Conservation (phyloP, 1,140 invertebrate species). For the Calliphora vicina region DNA sequence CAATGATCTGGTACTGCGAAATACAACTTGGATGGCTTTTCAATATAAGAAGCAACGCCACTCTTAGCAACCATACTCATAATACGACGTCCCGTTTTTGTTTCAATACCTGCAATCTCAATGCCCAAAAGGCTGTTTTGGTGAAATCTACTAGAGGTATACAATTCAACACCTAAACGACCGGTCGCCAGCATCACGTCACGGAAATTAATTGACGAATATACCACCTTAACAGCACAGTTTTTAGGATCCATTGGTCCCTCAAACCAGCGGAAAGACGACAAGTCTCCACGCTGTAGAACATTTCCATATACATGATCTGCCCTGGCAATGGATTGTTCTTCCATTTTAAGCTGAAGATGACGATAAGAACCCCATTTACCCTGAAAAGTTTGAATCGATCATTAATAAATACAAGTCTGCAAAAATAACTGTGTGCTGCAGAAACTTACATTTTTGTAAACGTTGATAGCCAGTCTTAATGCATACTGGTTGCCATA, state of each 20-base stretch:
- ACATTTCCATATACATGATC: slow-evolving; percentile 83
- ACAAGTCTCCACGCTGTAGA: slow-evolving; percentile 82
- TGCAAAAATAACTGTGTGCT: neutral
- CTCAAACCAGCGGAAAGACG: slow-evolving; percentile 84
- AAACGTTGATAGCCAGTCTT: slow-evolving; percentile 86
- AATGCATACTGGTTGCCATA: slow-evolving; percentile 73
- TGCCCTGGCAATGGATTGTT: slow-evolving; percentile 48
- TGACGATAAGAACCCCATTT: slow-evolving; percentile 86
- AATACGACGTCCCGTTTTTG: slow-evolving; percentile 69
- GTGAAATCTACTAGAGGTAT: slow-evolving; percentile 66
- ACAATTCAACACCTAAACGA: slow-evolving; percentile 72
- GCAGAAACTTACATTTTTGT: slow-evolving; percentile 66
- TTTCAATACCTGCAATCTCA: slow-evolving; percentile 74
- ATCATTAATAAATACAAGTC: neutral
- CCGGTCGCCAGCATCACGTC: slow-evolving; percentile 82
- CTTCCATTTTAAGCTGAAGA: slow-evolving; percentile 65
- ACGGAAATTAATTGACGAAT: slow-evolving; percentile 77
- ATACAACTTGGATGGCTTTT: slow-evolving; percentile 66
- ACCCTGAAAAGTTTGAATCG: slow-evolving; percentile 61
- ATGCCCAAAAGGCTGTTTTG: slow-evolving; percentile 77
- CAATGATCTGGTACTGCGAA: slow-evolving; percentile 86
- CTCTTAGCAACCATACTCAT: slow-evolving; percentile 73
- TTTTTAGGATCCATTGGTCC: slow-evolving; percentile 64
- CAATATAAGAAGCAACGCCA: slow-evolving; percentile 71
- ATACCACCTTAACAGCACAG: slow-evolving; percentile 68